Evolutionary conservation across 1,140 invertebrate species (phyloP), one percentile per base, ranked within the genome.

Genomic region (Drosophila kurseongensis): DNA sequence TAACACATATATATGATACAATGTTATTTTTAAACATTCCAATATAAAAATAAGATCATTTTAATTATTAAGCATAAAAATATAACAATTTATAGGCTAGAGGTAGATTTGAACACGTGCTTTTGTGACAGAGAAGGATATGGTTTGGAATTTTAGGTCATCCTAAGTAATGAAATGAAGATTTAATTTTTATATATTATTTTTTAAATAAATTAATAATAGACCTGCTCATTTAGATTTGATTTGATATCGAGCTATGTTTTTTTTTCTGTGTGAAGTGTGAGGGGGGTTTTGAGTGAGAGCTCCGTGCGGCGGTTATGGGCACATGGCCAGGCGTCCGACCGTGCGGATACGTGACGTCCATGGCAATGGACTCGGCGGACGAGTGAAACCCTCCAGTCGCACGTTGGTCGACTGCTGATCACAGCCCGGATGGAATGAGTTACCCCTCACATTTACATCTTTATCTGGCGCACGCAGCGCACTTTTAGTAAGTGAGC

Each of bases 391-490:
- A 80, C 60, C 59, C 57, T 52, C 42, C 27, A 57, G 29, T 6
- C 18, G 6, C n/a, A 47, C 62, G 48, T 12, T 18, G n/a, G 3
- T 14, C 48, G 79, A 38, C 23, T 83, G 63, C 58, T 69, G 72
- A 88, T 60, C 27, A 18, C n/a, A 16, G 48, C 18, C 29, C 18
- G 9, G 29, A 29, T 12, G 18, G 16, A 14, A 10, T 35, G 29
- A 8, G 1, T 32, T 27, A 5, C 48, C 2, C 65, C 84, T 92
- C 67, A 92, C 91, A 90, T 92, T 63, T 91, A 92, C 4, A 78
- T 84, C 78, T 92, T 92, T 91, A 92, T 92, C 85, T 91, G 91
- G 1, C 83, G 74, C 27, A 81, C 52, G 62, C 81, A 91, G 32
- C 91, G 69, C 60, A 27, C 3, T 0, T 50, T 6, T 7, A 10